A percentile compares a stretch with the other conserved stretches of the same genome.
Conservation (phyloP, 2,113 vertebrate genomes). For the Indicator maculatus region DNA sequence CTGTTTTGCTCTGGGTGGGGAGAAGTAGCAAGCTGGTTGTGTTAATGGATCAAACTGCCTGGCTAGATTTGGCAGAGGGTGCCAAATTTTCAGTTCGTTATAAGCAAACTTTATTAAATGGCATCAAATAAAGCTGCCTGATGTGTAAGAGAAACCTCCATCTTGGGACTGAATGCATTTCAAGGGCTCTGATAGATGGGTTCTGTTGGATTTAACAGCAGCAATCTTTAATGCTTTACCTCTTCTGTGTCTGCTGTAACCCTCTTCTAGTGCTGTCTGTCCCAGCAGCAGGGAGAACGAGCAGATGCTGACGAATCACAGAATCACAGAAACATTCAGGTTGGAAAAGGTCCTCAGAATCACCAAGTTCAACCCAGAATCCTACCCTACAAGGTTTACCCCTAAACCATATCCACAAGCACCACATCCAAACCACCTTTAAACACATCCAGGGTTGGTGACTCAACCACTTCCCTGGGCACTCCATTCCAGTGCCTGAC, state of each 20-base stretch:
- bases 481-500: too few relatives aligned
- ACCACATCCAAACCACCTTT: too few relatives aligned
- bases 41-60: background rate
- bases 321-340: too few relatives aligned
- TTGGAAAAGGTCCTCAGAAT: too few relatives aligned
- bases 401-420: too few relatives aligned
- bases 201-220: background rate
- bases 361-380: too few relatives aligned
- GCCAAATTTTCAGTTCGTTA: background rate
- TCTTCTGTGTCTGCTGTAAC: background rate
- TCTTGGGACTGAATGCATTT: background rate
- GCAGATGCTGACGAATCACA: background rate
- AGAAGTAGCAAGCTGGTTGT: background rate
- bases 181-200: background rate
- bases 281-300: background rate
- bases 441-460: too few relatives aligned
- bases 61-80: background rate
- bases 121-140: background rate
- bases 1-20: background rate
- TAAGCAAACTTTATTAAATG: background rate
- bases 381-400: too few relatives aligned
- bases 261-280: background rate
- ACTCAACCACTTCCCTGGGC: too few relatives aligned
- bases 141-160: background rate
- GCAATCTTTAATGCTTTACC: background rate